Evolutionary conservation across 2,888 invertebrate species (phyloP).

Genomic region (Diplolepis rosae): DNA sequence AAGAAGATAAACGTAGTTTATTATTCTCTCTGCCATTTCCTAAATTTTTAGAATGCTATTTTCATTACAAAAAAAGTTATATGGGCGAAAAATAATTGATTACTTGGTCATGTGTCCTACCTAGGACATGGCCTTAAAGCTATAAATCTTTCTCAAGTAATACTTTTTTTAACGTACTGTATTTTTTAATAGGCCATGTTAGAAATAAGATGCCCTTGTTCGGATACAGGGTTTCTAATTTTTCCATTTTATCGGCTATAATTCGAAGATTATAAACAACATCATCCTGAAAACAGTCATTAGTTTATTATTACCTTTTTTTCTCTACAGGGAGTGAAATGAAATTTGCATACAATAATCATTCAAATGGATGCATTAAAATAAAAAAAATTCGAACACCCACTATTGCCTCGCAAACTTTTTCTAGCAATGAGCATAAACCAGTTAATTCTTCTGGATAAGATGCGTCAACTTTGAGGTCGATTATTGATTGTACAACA

Average conservation of each 20-base stretch:
- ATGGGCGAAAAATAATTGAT: too few species aligned
- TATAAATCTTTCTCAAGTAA: too few species aligned
- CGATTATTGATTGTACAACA: constrained; percentile 71
- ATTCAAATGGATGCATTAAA: too few species aligned
- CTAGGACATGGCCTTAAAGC: too few species aligned
- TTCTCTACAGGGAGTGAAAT: not conserved
- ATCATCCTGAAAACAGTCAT: constrained; percentile 54
- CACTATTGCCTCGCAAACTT: constrained; percentile 61
- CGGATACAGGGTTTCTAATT: constrained; percentile 54
- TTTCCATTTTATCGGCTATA: constrained; percentile 55
- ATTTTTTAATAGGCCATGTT: constrained; percentile 63
- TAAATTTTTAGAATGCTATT: too few species aligned
- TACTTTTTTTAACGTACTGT: constrained; percentile 61
- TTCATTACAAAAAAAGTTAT: too few species aligned
- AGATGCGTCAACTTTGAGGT: constrained; percentile 50
- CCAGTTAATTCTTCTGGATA: constrained; percentile 59
- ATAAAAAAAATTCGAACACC: not conserved
- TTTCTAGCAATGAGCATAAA: constrained; percentile 61
- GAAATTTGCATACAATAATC: not conserved
- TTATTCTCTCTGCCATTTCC: too few species aligned
- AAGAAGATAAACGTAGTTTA: too few species aligned
- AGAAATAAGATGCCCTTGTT: constrained; percentile 57
- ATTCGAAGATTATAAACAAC: constrained; percentile 55
- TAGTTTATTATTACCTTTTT: not conserved
- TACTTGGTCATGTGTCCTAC: too few species aligned